Evolutionary conservation across 2,797 vertebrate genomes (phyloP).

Genomic region (Rhincodon typus): DNA sequence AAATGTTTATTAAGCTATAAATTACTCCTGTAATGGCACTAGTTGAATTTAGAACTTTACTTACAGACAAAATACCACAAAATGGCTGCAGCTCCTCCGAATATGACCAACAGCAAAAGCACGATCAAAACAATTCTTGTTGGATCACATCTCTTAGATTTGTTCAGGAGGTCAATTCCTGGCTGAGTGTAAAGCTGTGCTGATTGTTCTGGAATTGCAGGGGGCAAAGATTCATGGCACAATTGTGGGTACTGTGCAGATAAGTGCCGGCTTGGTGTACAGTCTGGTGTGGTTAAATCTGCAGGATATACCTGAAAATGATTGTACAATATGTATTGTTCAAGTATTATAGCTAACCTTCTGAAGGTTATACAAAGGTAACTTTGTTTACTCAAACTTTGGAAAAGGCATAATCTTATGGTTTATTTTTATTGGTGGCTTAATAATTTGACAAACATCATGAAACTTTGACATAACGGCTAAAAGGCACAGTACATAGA

Average conservation of each 20-base stretch:
- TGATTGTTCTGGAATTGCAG: not conserved
- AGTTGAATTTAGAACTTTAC: not conserved
- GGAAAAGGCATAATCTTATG: not conserved
- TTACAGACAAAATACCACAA: constrained; percentile 34
- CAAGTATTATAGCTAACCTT: not conserved
- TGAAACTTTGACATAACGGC: not conserved
- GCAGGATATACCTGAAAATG: not conserved
- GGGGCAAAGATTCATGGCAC: not conserved
- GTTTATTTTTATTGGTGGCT: not conserved
- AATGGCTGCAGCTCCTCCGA: constrained; percentile 16
- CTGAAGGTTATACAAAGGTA: not conserved
- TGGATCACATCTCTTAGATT: not conserved
- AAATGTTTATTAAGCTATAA: not conserved
- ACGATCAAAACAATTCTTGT: not conserved
- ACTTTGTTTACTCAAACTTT: not conserved
- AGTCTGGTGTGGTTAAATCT: not conserved
- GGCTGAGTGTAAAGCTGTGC: not conserved
- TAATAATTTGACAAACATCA: not conserved
- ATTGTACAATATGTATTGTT: not conserved
- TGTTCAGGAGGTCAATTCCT: not conserved
- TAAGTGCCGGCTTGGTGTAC: not conserved
- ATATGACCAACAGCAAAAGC: not conserved
- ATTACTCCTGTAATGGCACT: not conserved
- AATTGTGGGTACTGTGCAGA: not conserved
- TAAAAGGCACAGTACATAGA: not conserved